Evolutionary conservation across 2,888 invertebrate genomes (phyloP), one percentile per base, ranked within the genome.

Genomic region (Therioaphis trifolii): DNA sequence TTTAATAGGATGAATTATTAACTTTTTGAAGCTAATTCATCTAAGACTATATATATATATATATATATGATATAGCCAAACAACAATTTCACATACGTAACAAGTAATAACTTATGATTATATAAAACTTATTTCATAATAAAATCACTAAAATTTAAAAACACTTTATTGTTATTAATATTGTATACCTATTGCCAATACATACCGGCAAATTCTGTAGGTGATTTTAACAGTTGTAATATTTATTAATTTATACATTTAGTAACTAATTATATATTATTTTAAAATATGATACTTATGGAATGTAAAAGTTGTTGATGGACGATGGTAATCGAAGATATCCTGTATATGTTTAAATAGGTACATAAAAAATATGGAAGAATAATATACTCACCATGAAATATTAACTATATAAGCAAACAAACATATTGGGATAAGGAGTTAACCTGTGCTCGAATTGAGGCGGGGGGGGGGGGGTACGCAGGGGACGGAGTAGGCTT

Each of bases 111-210:
- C 14, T 61, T 27, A 27, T 3, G 2, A 27, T 15, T 27, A 61
- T 24, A 58, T 24, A n/a, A n/a, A n/a, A 58, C 24, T 58, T 24
- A 58, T 58, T 58, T 58, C 58, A 58, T 58, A 61, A 61, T 61
- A 61, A 61, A 24, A 61, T 61, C 29, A 27, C 7, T 27, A 61
- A 61, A 29, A n/a, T n/a, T n/a, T n/a, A n/a, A n/a, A 61, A 61
- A 61, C 27, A 61, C 61, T 61, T 63, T 5, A 29, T 63, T 63
- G 63, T 63, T 63, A 63, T 63, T 29, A 63, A 63, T 63, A n/a
- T n/a, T n/a, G n/a, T n/a, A n/a, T n/a, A 63, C 29, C 29, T 29
- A 63, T 63, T 63, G 29, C 63, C n/a, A n/a, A 63, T 18, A 63
- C 29, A 63, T 18, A 63, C 18, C 63, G 18, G 27, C 18, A 63